These are phyloP conservation scores for Macheiramphus alcinus DNA, from an alignment of 2,113 vertebrate species.

Conservation along the genomic window DNA sequence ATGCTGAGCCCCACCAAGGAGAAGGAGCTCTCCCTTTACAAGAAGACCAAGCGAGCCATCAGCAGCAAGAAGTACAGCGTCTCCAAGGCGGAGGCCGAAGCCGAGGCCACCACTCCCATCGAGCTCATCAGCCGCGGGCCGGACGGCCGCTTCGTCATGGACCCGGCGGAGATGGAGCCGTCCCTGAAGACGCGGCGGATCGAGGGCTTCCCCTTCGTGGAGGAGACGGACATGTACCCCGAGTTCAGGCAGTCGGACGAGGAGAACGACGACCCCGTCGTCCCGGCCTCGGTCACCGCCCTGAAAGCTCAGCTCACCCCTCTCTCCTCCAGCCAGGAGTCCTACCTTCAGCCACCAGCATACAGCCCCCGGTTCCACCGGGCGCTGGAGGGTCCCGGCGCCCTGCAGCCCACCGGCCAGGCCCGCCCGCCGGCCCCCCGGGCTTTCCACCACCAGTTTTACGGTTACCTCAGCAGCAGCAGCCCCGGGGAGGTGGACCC, in stretches of 20 bases:
- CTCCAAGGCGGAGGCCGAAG: slow-evolving; percentile 90
- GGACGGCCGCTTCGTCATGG: slow-evolving; percentile 94
- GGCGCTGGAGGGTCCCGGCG: slow-evolving; percentile 86
- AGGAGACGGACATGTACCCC: slow-evolving; percentile 98
- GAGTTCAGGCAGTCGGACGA: slow-evolving; percentile 98
- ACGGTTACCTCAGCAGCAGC: slow-evolving; percentile 94
- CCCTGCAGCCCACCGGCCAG: slow-evolving; percentile 92
- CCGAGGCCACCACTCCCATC: slow-evolving; percentile 92
- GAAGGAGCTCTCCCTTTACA: slow-evolving; percentile 94
- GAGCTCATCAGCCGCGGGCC: slow-evolving; percentile 97
- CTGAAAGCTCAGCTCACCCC: slow-evolving; percentile 95
- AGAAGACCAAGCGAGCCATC: slow-evolving; percentile 98
- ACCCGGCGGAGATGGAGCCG: slow-evolving; percentile 82
- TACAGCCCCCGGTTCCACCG: slow-evolving; percentile 97
- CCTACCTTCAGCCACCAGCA: slow-evolving; percentile 96
- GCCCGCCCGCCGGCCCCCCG: slow-evolving; percentile 86
- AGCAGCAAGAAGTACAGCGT: slow-evolving; percentile 98
- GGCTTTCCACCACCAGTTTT: slow-evolving; percentile 94
- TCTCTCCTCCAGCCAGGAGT: slow-evolving; percentile 97
- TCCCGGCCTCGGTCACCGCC: slow-evolving; percentile 88
- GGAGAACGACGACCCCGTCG: slow-evolving; percentile 93
- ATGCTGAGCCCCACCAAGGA: slow-evolving; percentile 91
- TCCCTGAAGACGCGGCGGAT: slow-evolving; percentile 87
- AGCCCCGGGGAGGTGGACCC: slow-evolving; percentile 90
- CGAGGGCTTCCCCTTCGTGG: slow-evolving; percentile 96